Percentiles rank a stretch among this genome's conserved stretches.
These are phyloP conservation scores for Anguilla obscura DNA, from an alignment of 2,797 vertebrate genomes.

Conservation along the genomic window DNA sequence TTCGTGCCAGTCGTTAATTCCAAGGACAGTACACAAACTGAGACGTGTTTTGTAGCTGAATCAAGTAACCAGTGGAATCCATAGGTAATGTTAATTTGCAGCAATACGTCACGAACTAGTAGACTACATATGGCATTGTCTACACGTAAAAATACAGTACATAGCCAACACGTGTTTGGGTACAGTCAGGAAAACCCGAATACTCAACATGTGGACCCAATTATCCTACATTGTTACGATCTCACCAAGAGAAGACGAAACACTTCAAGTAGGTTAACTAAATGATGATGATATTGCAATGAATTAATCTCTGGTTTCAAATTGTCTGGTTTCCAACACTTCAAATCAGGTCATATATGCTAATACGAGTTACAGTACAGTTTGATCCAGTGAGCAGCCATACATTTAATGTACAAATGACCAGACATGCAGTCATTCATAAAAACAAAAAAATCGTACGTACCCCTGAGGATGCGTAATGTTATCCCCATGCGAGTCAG, in stretches of 20 bases:
- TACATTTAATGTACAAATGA: neutral
- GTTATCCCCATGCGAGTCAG: conserved; percentile 46
- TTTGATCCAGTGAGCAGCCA: neutral
- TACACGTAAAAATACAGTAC: neutral
- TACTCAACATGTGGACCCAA: neutral
- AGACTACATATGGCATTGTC: too few relatives aligned
- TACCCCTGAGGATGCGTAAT: conserved; percentile 41
- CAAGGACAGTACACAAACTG: neutral
- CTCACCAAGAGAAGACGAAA: neutral
- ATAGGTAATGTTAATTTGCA: neutral
- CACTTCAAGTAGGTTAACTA: neutral
- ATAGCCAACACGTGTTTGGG: neutral
- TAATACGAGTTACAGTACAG: neutral
- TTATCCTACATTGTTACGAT: neutral
- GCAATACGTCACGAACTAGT: too few relatives aligned
- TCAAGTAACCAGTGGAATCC: neutral
- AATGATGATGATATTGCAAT: neutral
- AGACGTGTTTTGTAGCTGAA: neutral
- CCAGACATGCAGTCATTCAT: neutral
- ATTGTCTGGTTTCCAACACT: neutral
- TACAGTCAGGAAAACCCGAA: neutral
- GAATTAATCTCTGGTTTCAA: neutral
- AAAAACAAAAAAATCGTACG: conserved; percentile 19
- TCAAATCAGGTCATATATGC: neutral
- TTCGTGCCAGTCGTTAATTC: neutral